Base-by-base conservation (phyloP, 1,140 invertebrate genomes). In the Drosophila bipectinata region DNA sequence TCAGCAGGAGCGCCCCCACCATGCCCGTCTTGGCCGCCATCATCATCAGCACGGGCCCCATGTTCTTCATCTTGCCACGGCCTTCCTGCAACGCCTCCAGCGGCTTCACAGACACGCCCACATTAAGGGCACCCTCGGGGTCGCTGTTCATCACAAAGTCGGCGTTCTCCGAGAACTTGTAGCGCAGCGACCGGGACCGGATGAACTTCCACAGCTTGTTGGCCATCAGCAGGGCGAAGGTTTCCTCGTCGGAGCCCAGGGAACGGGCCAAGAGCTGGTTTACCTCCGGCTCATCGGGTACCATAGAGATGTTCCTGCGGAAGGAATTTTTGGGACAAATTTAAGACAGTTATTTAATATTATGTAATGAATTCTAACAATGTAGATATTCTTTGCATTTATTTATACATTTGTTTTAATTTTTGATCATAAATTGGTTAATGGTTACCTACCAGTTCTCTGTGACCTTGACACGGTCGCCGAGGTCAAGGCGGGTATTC, bases 11-110 rank as follows among this genome's bases (percentile, higher is more conserved):
- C 37, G 95, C 95, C 30, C 95, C 96, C 7, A 97, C 94, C 48
- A 97, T 93, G 80, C 95, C 96, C 21, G 96, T 94, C 89, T 97
- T 97, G 92, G 96, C 93, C 0, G 95, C 95, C 28, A 95, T 95
- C 5, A 96, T 95, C 3, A 96, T 96, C 4, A 97, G 90, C 34
- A 97, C 90, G 0, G 95, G 95, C 0, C 94, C 95, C 92, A 97
- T 94, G 82, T 96, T 95, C 92, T 95, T 96, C 91, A 94, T 94
- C 59, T 96, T 96, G 26, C 94, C 94, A 72, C 95, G 93, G 59
- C 95, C 95, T 80, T 94, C 94, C 53, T 93, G 81, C 18, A 92
- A 74, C 0, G 91, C 91, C 58, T 93, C 94, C 9, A 93, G 93
- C 0, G 94, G 93, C 67, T 95, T 94, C 41, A 97, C 93, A 26